Conservation (phyloP, 2,113 vertebrate genomes). For the Amazona guildingii region DNA sequence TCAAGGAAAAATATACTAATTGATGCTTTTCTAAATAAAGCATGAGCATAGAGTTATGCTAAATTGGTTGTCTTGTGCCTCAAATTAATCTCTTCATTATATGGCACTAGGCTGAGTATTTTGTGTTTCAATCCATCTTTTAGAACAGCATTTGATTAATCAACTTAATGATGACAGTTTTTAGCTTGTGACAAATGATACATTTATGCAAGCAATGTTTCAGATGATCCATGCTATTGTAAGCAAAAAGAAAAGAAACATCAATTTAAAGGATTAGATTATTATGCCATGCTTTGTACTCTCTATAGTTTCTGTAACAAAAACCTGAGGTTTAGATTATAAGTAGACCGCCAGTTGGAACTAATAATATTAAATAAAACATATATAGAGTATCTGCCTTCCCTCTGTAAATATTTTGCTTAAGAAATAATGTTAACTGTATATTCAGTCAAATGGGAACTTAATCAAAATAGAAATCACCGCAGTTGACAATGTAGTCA, state of each 20-base stretch:
- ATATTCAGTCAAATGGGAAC: background rate
- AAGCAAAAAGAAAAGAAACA: conserved; percentile 67
- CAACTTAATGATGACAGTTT: conserved; percentile 78
- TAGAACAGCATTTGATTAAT: conserved; percentile 78
- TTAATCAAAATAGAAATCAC: conserved; percentile 7
- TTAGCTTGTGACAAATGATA: conserved; percentile 75
- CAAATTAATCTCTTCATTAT: conserved; percentile 86
- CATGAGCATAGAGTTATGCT: conserved; percentile 69
- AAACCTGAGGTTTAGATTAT: conserved; percentile 39
- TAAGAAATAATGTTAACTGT: background rate
- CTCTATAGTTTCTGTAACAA: conserved; percentile 41
- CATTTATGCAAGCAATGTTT: conserved; percentile 69
- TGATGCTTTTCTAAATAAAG: conserved; percentile 81
- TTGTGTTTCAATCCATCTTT: conserved; percentile 79
- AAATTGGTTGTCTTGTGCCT: conserved; percentile 81
- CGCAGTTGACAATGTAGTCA: background rate
- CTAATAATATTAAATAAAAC: conserved; percentile 33
- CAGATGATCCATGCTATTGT: conserved; percentile 72
- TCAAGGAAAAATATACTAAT: conserved; percentile 77
- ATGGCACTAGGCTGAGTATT: conserved; percentile 75
- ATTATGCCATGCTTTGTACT: conserved; percentile 44
- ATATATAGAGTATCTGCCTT: background rate
- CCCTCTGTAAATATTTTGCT: conserved; percentile 12
- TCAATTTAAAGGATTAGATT: conserved; percentile 69
- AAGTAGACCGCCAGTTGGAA: conserved; percentile 21